phyloP scores from a whole-genome alignment of 2,113 vertebrate genomes.

The Scomber scombrus region DNA sequence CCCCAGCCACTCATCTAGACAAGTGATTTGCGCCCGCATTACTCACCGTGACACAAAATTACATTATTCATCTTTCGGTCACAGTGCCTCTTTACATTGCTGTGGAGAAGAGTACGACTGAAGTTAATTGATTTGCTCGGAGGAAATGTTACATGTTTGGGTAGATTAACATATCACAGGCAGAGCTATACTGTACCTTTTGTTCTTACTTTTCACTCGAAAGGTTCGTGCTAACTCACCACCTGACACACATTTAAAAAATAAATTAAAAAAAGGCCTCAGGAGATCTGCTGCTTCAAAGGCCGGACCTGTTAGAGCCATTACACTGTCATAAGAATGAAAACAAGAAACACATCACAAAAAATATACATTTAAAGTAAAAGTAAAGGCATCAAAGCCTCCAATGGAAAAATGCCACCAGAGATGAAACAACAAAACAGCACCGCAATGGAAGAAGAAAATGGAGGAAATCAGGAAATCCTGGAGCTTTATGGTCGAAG shows the following conservation, averaged over 20 bases:
- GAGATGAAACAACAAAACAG: too few relatives aligned
- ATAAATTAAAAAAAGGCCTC: neutral
- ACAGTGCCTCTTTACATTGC: neutral
- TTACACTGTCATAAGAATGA: neutral
- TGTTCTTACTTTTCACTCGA: neutral
- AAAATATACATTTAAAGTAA: too few relatives aligned
- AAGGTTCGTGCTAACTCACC: neutral
- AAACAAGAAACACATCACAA: conserved; percentile 1
- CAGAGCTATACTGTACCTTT: neutral
- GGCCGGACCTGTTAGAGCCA: conserved; percentile 7
- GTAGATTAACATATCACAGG: conserved; percentile 30
- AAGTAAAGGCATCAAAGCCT: neutral
- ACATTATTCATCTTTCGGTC: conserved; percentile 55
- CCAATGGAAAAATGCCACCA: too few relatives aligned
- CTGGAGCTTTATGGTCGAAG: too few relatives aligned
- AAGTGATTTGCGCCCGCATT: conserved; percentile 62
- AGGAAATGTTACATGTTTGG: conserved; percentile 42
- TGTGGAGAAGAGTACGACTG: neutral
- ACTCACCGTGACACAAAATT: conserved; percentile 60
- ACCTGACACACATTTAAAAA: conserved; percentile 9
- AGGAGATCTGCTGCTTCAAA: conserved; percentile 10
- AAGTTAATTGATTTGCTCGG: conserved; percentile 49
- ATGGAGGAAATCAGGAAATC: too few relatives aligned
- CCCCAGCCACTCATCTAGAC: conserved; percentile 49
- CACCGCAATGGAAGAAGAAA: too few relatives aligned